Conservation (phyloP, 2,113 vertebrate species). For the Lepisosteus oculatus region DNA sequence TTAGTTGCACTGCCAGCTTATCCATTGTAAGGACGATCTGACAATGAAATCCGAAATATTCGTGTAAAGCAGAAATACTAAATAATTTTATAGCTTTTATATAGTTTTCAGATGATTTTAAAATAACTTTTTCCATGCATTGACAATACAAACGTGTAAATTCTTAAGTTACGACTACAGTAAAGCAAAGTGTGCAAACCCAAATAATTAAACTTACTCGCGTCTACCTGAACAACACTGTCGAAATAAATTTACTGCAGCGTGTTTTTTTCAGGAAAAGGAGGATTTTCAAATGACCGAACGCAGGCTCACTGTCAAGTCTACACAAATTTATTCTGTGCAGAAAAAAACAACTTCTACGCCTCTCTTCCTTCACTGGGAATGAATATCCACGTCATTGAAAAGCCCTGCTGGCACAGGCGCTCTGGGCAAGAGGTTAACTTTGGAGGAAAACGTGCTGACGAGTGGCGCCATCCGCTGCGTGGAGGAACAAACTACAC, state of each 20-base stretch:
- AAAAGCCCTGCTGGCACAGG: constrained; percentile 18
- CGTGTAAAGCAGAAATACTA: too few species aligned
- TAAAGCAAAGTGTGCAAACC: too few species aligned
- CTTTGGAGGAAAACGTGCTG: neutral
- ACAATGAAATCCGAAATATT: too few species aligned
- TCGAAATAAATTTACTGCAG: neutral
- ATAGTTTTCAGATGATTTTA: too few species aligned
- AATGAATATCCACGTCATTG: constrained; percentile 72
- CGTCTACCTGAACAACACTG: neutral
- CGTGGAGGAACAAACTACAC: constrained; percentile 31
- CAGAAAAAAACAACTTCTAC: constrained; percentile 17
- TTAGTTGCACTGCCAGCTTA: too few species aligned
- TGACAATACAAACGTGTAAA: too few species aligned
- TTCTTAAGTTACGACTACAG: too few species aligned
- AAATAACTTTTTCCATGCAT: too few species aligned
- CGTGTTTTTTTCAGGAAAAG: neutral
- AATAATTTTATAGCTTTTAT: too few species aligned
- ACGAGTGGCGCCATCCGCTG: constrained; percentile 37
- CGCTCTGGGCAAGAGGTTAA: neutral
- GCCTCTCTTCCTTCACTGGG: constrained; percentile 3
- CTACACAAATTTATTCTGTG: too few species aligned
- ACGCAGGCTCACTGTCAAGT: neutral
- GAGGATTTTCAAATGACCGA: too few species aligned
- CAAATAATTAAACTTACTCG: neutral
- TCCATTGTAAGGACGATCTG: too few species aligned